These are phyloP conservation scores for Lithophane socia DNA, from an alignment of 2,888 invertebrate genomes.

Conservation along the genomic window DNA sequence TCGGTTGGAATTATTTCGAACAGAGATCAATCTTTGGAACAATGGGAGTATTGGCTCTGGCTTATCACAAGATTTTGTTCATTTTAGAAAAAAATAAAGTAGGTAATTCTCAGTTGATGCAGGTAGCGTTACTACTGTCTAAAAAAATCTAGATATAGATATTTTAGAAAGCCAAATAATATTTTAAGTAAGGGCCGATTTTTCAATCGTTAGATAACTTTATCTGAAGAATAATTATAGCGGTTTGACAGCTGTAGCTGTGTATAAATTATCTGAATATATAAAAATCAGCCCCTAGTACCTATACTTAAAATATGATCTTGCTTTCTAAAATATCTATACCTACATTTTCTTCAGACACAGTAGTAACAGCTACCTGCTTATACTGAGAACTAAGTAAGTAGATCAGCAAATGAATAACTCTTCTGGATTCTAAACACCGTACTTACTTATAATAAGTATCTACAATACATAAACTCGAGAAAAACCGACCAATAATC, in stretches of 20 bases:
- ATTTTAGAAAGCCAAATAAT: too few species aligned
- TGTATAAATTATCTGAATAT: too few species aligned
- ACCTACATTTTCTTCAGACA: background rate
- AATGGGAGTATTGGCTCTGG: background rate
- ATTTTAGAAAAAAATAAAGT: background rate
- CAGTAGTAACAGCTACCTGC: too few species aligned
- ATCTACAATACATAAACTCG: conserved; percentile 1
- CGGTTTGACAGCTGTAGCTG: too few species aligned
- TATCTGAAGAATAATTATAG: too few species aligned
- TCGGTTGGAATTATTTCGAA: background rate
- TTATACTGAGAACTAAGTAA: background rate
- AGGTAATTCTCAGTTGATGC: too few species aligned
- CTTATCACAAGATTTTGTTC: background rate
- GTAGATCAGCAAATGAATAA: background rate
- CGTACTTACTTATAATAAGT: conserved; percentile 4
- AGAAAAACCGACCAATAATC: conserved; percentile 47
- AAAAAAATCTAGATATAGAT: too few species aligned
- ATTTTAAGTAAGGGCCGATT: too few species aligned
- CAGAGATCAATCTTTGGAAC: too few species aligned
- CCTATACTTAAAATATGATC: background rate
- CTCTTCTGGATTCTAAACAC: background rate
- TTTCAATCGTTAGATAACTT: too few species aligned
- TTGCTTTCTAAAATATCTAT: background rate
- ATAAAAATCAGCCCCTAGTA: too few species aligned
- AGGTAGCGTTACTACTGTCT: too few species aligned